Base-by-base conservation (phyloP, 35 echinoderm and acorn worm species). In the Eucidaris tribuloides region DNA sequence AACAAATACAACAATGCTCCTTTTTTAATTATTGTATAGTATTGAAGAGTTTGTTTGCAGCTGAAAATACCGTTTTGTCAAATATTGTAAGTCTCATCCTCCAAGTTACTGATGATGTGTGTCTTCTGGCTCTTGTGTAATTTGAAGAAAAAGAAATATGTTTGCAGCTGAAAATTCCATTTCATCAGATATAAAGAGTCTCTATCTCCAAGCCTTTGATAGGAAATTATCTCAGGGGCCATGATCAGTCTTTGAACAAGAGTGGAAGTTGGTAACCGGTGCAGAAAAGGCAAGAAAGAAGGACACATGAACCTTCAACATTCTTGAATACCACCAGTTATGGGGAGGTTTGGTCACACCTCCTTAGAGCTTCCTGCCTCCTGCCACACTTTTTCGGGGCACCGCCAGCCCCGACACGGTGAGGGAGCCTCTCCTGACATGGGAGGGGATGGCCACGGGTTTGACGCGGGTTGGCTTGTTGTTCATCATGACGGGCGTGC, bases 341-440 rank as follows among this genome's bases (percentile, higher is more conserved):
- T 9, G n/a, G 48, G 48, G 9, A 52, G n/a, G 48, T n/a, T 52
- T 11, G 48, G 9, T 9, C 9, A n/a, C 42, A 22, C 23, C 17
- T 31, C 4, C n/a, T 87, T 45, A 81, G 1, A 88, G 38, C 41
- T 70, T 79, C 57, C 85, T 57, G 1, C 76, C 76, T 2, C 30
- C 35, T 1, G 43, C 1, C 4, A 78, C 59, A 1, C 63, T 57
- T 25, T 79, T 88, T 41, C 61, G 78, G 7, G 45, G 59, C 0
- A 88, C 76, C 0, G 49, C 61, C 24, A 88, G 62, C 18, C 85
- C 85, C 0, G 85, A 63, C n/a, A 88, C 62, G 0, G 85, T 38
- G 49, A 88, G 59, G 7, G 31, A 45, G 55, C 77, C 78, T 31
- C 23, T 58, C 28, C 77, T 57, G 11, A 44, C 48, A 18, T 88